Percentiles rank a stretch among this genome's conserved stretches.
phyloP scores from a whole-genome alignment of 2,888 invertebrate genomes.

The Bimastos eiseni region DNA sequence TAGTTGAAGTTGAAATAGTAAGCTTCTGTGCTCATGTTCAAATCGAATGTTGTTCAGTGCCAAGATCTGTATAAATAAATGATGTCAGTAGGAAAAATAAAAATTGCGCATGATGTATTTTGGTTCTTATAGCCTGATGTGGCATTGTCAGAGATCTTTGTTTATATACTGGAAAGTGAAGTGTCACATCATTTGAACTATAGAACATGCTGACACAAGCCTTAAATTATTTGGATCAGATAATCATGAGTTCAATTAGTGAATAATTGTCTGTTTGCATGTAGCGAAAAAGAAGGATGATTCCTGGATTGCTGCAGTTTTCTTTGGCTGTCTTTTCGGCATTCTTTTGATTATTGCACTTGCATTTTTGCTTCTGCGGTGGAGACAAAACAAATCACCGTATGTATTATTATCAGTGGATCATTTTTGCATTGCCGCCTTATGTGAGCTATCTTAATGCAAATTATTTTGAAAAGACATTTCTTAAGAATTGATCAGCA shows the following conservation, averaged over 20 bases:
- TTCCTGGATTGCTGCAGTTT: background rate
- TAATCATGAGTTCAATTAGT: background rate
- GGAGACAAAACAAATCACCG: constrained; percentile 15
- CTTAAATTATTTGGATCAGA: no score
- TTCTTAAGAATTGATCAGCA: background rate
- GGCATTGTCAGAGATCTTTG: no score
- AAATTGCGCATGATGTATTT: no score
- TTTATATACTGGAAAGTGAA: background rate
- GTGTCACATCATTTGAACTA: background rate
- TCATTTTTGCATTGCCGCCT: background rate
- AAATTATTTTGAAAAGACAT: background rate
- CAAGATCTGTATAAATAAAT: no score
- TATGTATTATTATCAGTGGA: background rate
- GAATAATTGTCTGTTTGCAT: background rate
- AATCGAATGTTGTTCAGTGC: no score
- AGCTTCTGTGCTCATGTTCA: no score
- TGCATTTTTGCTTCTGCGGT: background rate
- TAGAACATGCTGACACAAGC: background rate
- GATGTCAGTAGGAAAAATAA: no score
- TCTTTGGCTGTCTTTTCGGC: background rate
- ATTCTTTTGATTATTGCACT: background rate
- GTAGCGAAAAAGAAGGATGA: background rate
- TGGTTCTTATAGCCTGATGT: no score
- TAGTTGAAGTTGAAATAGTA: no score
- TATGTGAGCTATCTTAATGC: background rate